Evolutionary conservation across 2,888 invertebrate genomes (phyloP).

Genomic region (Cryptocephalus primarius): DNA sequence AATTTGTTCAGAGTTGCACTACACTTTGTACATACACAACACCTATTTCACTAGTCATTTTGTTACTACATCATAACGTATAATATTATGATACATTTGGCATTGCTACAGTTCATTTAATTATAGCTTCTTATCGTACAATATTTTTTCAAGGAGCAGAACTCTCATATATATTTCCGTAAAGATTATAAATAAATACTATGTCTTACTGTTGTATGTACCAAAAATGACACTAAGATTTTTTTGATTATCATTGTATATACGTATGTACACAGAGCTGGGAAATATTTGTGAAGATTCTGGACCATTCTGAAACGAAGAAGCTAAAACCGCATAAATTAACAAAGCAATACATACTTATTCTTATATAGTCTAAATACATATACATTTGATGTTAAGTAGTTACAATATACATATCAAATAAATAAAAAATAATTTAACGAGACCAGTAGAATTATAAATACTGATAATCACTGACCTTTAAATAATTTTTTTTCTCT

Average conservation of each 20-base stretch:
- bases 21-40: constrained; percentile 38
- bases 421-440: constrained; percentile 33
- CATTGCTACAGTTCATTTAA: constrained; percentile 31
- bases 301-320: constrained; percentile 7
- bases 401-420: constrained; percentile 33
- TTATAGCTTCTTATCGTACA: constrained; percentile 16
- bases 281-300: background rate
- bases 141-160: constrained; percentile 1
- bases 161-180: background rate
- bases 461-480: constrained; percentile 37
- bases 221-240: background rate
- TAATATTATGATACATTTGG: constrained; percentile 36
- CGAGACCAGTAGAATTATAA: constrained; percentile 28
- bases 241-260: constrained; percentile 5
- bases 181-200: background rate
- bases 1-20: constrained; percentile 26
- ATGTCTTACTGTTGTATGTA: background rate
- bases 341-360: constrained; percentile 23
- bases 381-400: constrained; percentile 30
- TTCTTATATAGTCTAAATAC: constrained; percentile 25
- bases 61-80: constrained; percentile 34
- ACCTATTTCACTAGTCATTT: constrained; percentile 27
- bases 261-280: constrained; percentile 2
- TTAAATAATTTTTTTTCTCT: constrained; percentile 5
- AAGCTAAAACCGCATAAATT: constrained; percentile 20